A percentile compares a stretch with the other conserved stretches of the same genome.
Evolutionary conservation across 2,797 vertebrate species (phyloP).

Genomic region (Mus spretus): DNA sequence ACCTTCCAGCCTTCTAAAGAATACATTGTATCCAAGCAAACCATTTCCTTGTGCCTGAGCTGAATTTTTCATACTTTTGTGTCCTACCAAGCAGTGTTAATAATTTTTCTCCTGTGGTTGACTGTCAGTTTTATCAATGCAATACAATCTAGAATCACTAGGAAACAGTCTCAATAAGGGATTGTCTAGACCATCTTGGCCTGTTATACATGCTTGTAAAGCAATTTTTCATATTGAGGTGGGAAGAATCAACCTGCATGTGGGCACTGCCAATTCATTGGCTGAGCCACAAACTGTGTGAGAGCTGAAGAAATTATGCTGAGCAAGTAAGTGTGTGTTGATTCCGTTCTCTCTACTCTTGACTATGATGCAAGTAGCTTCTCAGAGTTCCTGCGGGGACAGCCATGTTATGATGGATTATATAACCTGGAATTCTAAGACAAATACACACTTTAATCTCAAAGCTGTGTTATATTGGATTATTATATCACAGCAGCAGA

Average conservation of each 20-base stretch:
- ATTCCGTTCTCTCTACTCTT: background rate
- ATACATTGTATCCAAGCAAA: background rate
- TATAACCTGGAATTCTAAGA: background rate
- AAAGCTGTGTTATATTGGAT: background rate
- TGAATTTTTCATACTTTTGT: background rate
- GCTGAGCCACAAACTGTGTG: background rate
- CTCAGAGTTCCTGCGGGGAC: background rate
- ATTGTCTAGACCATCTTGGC: background rate
- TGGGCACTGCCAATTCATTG: background rate
- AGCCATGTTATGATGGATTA: background rate
- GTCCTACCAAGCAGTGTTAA: background rate
- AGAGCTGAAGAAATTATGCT: background rate
- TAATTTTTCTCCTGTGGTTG: background rate
- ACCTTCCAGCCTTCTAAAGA: constrained; percentile 35
- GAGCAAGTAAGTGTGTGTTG: background rate
- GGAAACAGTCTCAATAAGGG: background rate
- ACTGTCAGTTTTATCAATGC: background rate
- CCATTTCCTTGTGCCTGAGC: constrained; percentile 13
- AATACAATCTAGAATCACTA: background rate
- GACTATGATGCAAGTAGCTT: background rate
- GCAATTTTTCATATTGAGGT: background rate
- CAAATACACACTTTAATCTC: background rate
- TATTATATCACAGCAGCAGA: background rate
- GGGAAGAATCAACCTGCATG: background rate
- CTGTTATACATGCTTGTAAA: background rate